phyloP scores from a whole-genome alignment of 2,888 invertebrate species.

The Eucera pruinosa region DNA sequence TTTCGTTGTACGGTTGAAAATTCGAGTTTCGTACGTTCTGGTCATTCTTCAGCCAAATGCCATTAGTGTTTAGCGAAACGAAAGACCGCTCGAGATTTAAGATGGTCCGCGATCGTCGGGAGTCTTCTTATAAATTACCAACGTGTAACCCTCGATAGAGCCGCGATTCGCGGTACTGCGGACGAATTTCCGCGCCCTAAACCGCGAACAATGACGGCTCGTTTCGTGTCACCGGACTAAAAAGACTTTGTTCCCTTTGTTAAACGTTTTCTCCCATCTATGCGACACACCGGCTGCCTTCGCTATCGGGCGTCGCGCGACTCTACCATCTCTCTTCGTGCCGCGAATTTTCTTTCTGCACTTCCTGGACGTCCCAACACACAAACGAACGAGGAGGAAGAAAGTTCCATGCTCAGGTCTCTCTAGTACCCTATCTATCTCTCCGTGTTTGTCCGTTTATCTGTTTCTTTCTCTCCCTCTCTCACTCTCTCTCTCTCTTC shows the following conservation, averaged over 20 bases:
- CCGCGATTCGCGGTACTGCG: background rate
- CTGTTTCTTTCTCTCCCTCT: background rate
- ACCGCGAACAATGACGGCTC: constrained; percentile 65
- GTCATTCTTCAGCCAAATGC: too few species aligned
- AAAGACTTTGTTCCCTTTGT: constrained; percentile 62
- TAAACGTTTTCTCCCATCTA: constrained; percentile 41
- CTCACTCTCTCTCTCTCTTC: constrained; percentile 19
- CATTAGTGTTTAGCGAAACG: too few species aligned
- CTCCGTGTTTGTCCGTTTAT: too few species aligned
- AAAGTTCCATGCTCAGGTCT: constrained; percentile 54
- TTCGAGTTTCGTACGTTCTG: too few species aligned
- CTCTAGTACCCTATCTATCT: background rate
- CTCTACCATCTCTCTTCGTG: constrained; percentile 51
- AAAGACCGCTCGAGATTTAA: too few species aligned
- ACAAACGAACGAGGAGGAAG: constrained; percentile 49
- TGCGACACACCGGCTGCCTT: constrained; percentile 16
- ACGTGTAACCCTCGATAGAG: background rate
- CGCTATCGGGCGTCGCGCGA: constrained; percentile 43
- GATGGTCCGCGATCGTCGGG: too few species aligned
- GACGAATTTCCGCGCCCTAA: constrained; percentile 46
- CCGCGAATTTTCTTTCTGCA: constrained; percentile 64
- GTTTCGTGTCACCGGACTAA: constrained; percentile 65
- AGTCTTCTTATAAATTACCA: background rate
- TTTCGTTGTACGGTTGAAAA: too few species aligned
- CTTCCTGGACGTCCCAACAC: constrained; percentile 32